Base-by-base conservation (phyloP, 1,140 invertebrate genomes). In the Dufourea novaeangliae region DNA sequence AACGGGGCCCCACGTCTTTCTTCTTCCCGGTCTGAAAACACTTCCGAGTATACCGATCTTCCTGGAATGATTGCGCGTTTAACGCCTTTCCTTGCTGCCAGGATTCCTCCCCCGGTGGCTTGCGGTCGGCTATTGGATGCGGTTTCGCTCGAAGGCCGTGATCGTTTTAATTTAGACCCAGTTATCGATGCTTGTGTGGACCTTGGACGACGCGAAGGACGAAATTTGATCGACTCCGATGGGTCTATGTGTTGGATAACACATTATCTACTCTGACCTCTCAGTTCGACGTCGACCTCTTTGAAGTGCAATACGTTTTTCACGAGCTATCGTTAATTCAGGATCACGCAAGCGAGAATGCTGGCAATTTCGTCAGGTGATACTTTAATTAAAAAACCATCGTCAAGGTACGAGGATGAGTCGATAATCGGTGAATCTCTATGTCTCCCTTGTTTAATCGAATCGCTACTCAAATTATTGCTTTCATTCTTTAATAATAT, bases 381-480 rank as follows among this genome's bases (percentile, higher is more conserved):
- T 52, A 50, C 54, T 81, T 81, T 86, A 84, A 86, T 86, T 84
- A 82, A 86, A 86, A 85, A 83, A 56, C 71, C 32, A n/a, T n/a
- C 52, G 62, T 68, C 0, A 63, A 68, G 11, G 12, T 41, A 64
- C 66, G 37, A 72, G 63, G 72, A 72, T 75, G 78, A 68, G 78
- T 77, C 82, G 82, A 84, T 70, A 66, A 78, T 78, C 67, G 56
- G 56, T 64, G 75, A 78, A 39, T 56, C 71, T 79, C 70, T n/a
- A n/a, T n/a, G n/a, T n/a, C n/a, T n/a, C n/a, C n/a, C n/a, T n/a
- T n/a, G n/a, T n/a, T n/a, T n/a, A n/a, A n/a, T n/a, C n/a, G n/a
- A n/a, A n/a, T n/a, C n/a, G n/a, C n/a, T n/a, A n/a, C n/a, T n/a
- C n/a, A n/a, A n/a, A n/a, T n/a, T n/a, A n/a, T n/a, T n/a, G n/a